A percentile compares a stretch with the other conserved stretches of the same genome.
phyloP scores from a whole-genome alignment of 2,888 invertebrate species.

The Terebella lapidaria region DNA sequence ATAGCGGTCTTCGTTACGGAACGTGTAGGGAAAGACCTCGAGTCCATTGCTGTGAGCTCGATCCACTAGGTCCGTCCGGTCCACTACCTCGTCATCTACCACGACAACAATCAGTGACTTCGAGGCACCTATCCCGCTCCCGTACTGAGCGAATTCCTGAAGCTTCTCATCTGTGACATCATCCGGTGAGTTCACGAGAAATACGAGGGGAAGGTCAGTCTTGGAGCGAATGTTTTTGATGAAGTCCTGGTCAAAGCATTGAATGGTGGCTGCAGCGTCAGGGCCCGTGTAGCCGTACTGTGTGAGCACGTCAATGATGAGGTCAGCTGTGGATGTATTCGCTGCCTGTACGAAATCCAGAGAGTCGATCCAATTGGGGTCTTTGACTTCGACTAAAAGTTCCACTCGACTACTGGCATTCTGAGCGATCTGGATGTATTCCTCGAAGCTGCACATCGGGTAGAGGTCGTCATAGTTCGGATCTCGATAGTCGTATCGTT shows the following conservation, averaged over 20 bases:
- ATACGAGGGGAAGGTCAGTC: slow-evolving; percentile 15
- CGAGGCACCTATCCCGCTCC: slow-evolving; percentile 19
- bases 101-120: slow-evolving; percentile 10
- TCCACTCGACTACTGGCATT: slow-evolving; percentile 17
- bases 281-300: slow-evolving; percentile 14
- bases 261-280: slow-evolving; percentile 19
- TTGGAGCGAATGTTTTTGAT: slow-evolving; percentile 6
- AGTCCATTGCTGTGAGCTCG: slow-evolving; percentile 13
- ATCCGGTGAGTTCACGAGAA: not conserved
- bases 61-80: slow-evolving; percentile 13
- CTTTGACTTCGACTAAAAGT: slow-evolving; percentile 23
- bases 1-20: slow-evolving; percentile 23
- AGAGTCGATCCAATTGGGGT: slow-evolving; percentile 21
- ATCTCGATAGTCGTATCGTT: slow-evolving; percentile 19
- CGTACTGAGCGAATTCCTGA: slow-evolving; percentile 7
- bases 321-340: slow-evolving; percentile 19
- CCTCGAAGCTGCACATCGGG: slow-evolving; percentile 20
- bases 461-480: slow-evolving; percentile 17
- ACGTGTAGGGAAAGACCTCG: slow-evolving; percentile 20
- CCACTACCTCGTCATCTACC: slow-evolving; percentile 1
- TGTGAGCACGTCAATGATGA: slow-evolving; percentile 17
- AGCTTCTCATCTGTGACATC: slow-evolving; percentile 9
- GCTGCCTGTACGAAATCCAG: slow-evolving; percentile 13
- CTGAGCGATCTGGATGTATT: slow-evolving; percentile 19
- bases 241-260: slow-evolving; percentile 19